These are phyloP conservation scores for Anoplolepis gracilipes DNA, from an alignment of 1,140 invertebrate genomes.

Conservation along the genomic window DNA sequence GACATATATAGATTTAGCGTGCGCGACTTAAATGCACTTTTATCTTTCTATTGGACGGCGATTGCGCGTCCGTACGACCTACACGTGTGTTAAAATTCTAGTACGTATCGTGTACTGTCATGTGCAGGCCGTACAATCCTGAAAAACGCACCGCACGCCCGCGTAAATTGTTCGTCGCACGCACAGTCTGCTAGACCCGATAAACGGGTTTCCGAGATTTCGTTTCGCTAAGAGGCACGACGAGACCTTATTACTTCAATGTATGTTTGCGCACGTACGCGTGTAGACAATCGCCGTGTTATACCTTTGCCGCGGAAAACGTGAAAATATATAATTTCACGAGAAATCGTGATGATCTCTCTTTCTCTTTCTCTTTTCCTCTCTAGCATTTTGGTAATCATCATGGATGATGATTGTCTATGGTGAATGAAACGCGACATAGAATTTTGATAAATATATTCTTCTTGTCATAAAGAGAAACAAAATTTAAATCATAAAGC, in stretches of 20 bases:
- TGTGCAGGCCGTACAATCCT: slow-evolving; percentile 19
- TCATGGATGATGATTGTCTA: too few species aligned
- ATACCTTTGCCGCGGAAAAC: not conserved
- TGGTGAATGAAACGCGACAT: not conserved
- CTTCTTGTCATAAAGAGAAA: not conserved
- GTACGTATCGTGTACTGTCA: not conserved
- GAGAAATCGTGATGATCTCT: slow-evolving; percentile 18
- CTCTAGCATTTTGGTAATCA: not conserved
- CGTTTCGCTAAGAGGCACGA: slow-evolving; percentile 32
- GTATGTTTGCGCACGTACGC: slow-evolving; percentile 6
- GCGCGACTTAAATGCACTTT: not conserved
- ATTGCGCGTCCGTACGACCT: slow-evolving; percentile 11
- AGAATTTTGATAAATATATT: slow-evolving; percentile 3
- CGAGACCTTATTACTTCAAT: slow-evolving; percentile 34
- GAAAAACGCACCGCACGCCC: slow-evolving; percentile 43
- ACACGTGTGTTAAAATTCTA: slow-evolving; percentile 23
- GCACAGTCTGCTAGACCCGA: slow-evolving; percentile 7
- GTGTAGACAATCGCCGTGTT: not conserved
- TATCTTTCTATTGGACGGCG: not conserved
- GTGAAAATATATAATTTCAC: slow-evolving; percentile 45
- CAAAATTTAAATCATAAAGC: slow-evolving; percentile 33
- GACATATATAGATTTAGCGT: not conserved
- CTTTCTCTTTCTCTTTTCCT: not conserved
- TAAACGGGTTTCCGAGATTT: slow-evolving; percentile 65
- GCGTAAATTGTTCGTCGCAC: slow-evolving; percentile 40